Evolutionary conservation across 2,113 vertebrate genomes (phyloP).

Genomic region (Microtus ochrogaster): DNA sequence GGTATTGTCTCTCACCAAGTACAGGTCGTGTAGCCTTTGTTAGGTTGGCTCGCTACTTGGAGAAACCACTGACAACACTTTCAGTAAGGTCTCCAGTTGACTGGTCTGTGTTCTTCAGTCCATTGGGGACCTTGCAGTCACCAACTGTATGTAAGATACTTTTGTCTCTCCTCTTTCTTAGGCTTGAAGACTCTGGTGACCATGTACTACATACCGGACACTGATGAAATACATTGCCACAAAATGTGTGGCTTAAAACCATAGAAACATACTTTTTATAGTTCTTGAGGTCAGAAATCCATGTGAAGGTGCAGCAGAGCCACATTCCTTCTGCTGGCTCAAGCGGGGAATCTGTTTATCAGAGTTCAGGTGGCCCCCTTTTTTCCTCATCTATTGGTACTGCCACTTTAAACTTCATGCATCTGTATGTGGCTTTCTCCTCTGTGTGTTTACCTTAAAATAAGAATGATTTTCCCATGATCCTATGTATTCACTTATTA

Average conservation of each 20-base stretch:
- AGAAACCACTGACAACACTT: slow-evolving; percentile 3
- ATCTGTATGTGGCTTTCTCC: not conserved
- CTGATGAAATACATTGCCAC: not conserved
- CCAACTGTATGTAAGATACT: not conserved
- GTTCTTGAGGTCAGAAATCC: not conserved
- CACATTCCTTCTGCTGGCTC: not conserved
- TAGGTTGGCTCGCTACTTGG: not conserved
- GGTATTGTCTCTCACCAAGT: not conserved
- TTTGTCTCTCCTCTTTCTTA: not conserved
- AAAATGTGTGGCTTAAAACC: not conserved
- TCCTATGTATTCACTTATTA: not conserved
- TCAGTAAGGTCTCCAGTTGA: not conserved
- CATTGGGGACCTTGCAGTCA: not conserved
- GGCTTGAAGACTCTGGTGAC: not conserved
- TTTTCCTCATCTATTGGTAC: not conserved
- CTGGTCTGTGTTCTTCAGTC: not conserved
- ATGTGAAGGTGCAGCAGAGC: not conserved
- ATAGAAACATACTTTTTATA: not conserved
- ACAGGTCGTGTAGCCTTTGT: not conserved
- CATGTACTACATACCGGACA: not conserved
- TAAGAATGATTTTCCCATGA: not conserved
- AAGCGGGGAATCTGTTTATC: not conserved
- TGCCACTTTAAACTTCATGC: not conserved
- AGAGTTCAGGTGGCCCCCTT: not conserved
- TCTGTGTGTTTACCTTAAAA: not conserved